phyloP scores from a whole-genome alignment of 2,888 invertebrate species.

The Cataglyphis livida region DNA sequence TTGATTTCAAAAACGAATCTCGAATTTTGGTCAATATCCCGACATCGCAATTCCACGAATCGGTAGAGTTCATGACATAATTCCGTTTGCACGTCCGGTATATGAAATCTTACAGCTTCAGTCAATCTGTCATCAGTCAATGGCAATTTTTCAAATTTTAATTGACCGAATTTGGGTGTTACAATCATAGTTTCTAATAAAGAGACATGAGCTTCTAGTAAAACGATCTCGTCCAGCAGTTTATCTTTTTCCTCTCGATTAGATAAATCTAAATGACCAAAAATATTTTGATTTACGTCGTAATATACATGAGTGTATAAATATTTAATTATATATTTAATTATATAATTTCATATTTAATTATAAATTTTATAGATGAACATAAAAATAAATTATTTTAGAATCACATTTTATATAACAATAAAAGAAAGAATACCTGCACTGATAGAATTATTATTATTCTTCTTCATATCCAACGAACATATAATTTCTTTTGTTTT shows the following conservation, averaged over 20 bases:
- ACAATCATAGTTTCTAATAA: background rate
- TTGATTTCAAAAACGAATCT: slow-evolving; percentile 49
- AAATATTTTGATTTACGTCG: background rate
- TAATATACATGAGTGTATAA: background rate
- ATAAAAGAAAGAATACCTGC: background rate
- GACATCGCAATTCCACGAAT: slow-evolving; percentile 56
- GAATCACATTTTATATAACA: background rate
- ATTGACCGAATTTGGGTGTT: background rate
- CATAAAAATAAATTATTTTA: background rate
- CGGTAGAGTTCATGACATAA: slow-evolving; percentile 4
- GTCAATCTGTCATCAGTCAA: background rate
- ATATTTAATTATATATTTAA: background rate
- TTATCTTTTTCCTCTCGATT: background rate
- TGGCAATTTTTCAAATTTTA: background rate
- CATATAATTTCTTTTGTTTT: background rate
- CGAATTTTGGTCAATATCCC: slow-evolving; percentile 25
- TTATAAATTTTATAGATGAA: background rate
- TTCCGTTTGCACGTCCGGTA: background rate
- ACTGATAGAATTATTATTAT: background rate
- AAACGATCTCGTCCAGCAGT: background rate
- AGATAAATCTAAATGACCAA: background rate
- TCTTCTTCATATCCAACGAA: background rate
- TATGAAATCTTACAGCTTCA: background rate
- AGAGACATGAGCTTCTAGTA: background rate
- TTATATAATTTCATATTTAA: background rate